These are phyloP conservation scores for Calidris pugnax DNA, from an alignment of 2,113 vertebrate genomes.

Conservation along the genomic window DNA sequence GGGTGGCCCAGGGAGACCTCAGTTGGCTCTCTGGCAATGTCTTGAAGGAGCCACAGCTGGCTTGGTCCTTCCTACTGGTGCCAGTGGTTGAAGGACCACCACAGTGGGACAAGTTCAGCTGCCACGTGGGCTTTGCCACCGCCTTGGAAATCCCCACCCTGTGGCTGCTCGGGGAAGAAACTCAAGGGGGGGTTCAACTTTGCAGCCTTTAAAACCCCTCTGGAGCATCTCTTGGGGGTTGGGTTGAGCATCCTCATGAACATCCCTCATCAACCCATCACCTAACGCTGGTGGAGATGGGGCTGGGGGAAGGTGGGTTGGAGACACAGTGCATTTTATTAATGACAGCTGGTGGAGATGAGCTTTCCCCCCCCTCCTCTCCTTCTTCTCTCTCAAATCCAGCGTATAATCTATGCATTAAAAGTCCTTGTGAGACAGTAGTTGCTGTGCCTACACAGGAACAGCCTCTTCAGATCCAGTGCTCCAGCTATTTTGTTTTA, in stretches of 20 bases:
- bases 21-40: neutral
- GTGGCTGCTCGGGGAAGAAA: neutral
- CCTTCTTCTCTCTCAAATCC: neutral
- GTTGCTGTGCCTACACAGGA: neutral
- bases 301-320: neutral
- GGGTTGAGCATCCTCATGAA: rapidly evolving
- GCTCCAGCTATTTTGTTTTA: neutral
- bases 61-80: neutral
- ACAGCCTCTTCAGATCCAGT: constrained; percentile 7
- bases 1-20: neutral
- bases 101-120: neutral
- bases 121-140: neutral
- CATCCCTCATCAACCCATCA: neutral
- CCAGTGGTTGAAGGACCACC: neutral
- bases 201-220: neutral
- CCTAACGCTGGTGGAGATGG: neutral
- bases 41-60: neutral
- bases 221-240: neutral
- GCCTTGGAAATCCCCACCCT: neutral
- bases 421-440: neutral
- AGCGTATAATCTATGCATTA: constrained; percentile 12
- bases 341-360: neutral
- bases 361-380: no score
- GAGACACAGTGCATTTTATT: neutral
- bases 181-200: neutral